Evolutionary conservation across 2,113 vertebrate species (phyloP), one percentile per base, ranked within the genome.

Genomic region (Xiphorhynchus elegans): DNA sequence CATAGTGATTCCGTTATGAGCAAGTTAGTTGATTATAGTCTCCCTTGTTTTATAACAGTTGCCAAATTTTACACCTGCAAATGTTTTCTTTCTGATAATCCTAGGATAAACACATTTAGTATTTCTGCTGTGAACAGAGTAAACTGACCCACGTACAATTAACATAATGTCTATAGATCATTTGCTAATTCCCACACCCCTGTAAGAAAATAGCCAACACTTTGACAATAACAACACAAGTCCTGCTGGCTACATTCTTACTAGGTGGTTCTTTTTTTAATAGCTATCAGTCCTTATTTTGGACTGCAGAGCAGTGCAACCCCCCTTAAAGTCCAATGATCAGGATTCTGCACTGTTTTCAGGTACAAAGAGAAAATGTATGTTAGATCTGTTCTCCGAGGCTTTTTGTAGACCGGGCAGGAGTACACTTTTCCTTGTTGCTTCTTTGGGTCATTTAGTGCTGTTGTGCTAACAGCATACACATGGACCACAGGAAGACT

Each of bases 321-420:
- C 1, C 98, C 98, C 10, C 98, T 93, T 74, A 99, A 97, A 4
- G 98, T 98, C 98, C 98, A 99, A 20, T 98, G 98, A 67, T 98
- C 98, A 1, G 98, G 96, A n/a, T 95, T 95, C 93, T 98, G 97
- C 17, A 62, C 35, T 18, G 97, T 98, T 87, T 96, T 97, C 87
- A 98, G 97, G 87, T 92, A 76, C 94, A 99, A 80, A 7, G 97
- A 97, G 96, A 98, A 98, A 95, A 99, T 97, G 93, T 98, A 99
- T 0, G 98, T 99, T 59, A 98, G 97, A 90, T 99, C 98, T n/a
- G 98, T 99, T 47, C 98, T 97, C 3, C 94, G 93, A 10, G 98
- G 98, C 42, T 98, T 99, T 96, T 97, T 99, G 82, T 99, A 99
- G 50, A 99, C 98, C 1, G 98, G 98, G 93, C 98, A 99, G 42